Evolutionary conservation across 2,888 invertebrate genomes (phyloP).

Genomic region (Conops quadrifasciatus): DNA sequence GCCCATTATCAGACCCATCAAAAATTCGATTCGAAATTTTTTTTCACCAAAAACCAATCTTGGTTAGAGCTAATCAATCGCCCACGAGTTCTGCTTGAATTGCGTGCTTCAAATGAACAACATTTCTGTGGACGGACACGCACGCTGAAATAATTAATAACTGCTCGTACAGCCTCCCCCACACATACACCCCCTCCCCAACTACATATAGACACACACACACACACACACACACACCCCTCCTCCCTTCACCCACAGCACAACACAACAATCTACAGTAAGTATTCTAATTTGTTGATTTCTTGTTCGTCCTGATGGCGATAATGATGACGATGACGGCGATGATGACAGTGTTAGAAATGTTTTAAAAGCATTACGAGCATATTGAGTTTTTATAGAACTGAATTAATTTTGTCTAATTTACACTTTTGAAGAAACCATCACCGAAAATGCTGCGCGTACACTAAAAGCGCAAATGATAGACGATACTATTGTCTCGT

Average conservation of each 20-base stretch:
- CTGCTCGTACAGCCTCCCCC: too few relatives aligned
- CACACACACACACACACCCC: too few relatives aligned
- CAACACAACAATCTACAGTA: too few relatives aligned
- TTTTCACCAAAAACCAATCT: too few relatives aligned
- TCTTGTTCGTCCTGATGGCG: slow-evolving; percentile 6
- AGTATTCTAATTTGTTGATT: slow-evolving; percentile 5
- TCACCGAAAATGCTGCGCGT: background rate
- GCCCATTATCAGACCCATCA: background rate
- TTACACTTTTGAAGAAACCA: background rate
- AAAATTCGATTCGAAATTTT: too few relatives aligned
- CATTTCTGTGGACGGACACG: background rate
- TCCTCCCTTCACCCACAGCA: too few relatives aligned
- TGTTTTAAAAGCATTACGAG: background rate
- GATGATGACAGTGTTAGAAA: background rate
- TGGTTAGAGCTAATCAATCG: too few relatives aligned
- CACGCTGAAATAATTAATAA: slow-evolving; percentile 16
- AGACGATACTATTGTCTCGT: background rate
- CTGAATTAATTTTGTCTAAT: background rate
- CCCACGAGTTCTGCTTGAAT: background rate
- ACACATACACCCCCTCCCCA: too few relatives aligned
- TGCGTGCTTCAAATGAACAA: slow-evolving; percentile 17
- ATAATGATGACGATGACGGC: background rate
- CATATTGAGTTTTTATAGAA: background rate
- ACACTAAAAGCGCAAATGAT: background rate
- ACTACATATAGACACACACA: too few relatives aligned